Evolutionary conservation across 2,797 vertebrate species (phyloP), one percentile per base, ranked within the genome.

Genomic region (Tapera naevia): DNA sequence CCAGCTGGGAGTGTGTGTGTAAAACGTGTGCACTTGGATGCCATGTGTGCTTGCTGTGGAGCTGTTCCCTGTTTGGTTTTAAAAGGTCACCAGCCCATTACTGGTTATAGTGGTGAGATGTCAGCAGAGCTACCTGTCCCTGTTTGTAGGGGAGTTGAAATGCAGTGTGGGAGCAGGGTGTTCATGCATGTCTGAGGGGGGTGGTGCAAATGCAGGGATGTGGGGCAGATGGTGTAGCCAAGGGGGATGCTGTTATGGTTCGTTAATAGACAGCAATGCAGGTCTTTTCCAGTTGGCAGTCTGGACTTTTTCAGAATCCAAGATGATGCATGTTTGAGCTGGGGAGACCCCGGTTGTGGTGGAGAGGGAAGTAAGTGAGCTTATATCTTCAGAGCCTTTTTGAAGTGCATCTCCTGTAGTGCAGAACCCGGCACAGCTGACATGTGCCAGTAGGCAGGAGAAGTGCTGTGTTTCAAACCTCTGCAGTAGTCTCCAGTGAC

Each of bases 101-200:
- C 56, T 61, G 37, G 22, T 35, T 75, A 4, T 0, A 18, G 28
- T 3, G 16, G 18, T 65, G 41, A 19, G 43, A 43, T 33, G 35
- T 73, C 28, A 24, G 33, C 14, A 17, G 32, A 62, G 15, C 17
- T 80, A 24, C n/a, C 28, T 8, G 5, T 39, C 32, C 3, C 45
- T 61, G 51, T 18, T 17, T n/a, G 30, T 48, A n/a, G 19, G 17
- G 21, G 46, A 73, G 62, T 81, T 60, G 22, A 45, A 35, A 48
- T 30, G 13, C 0, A 0, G 6, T 21, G n/a, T 37, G 30, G 1
- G 3, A 80, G 33, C 0, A 0, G 11, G n/a, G 13, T 15, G 3
- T 10, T 76, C 5, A 1, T 2, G 6, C 0, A 0, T 41, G 14
- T 3, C 1, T 16, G 14, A 54, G 37, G 22, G 18, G 30, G 13